Evolutionary conservation across 2,888 invertebrate species (phyloP).

Genomic region (Megastigmus dorsalis): DNA sequence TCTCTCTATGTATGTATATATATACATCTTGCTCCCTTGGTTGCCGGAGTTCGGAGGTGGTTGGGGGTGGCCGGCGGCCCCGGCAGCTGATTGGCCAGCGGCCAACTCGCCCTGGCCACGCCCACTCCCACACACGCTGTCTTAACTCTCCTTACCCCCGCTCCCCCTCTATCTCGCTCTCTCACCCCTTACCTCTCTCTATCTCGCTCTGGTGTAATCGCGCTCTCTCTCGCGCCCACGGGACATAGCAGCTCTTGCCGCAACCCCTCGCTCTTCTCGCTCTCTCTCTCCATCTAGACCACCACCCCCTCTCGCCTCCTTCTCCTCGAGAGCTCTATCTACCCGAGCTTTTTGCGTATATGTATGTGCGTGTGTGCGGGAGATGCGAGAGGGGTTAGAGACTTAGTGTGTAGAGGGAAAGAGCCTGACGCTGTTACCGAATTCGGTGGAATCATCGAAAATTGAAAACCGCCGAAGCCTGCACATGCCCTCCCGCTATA

Average conservation of each 20-base stretch:
- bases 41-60: slow-evolving; percentile 63
- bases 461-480: slow-evolving; percentile 67
- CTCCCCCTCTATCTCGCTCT: slow-evolving; percentile 56
- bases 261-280: slow-evolving; percentile 28
- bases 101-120: slow-evolving; percentile 72
- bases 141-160: slow-evolving; percentile 68
- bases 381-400: background rate
- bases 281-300: background rate
- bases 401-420: too few species aligned
- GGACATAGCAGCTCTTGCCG: slow-evolving; percentile 46
- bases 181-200: slow-evolving; percentile 36
- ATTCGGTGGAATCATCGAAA: slow-evolving; percentile 74
- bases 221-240: slow-evolving; percentile 53
- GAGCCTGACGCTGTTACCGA: slow-evolving; percentile 67
- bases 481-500: slow-evolving; percentile 20
- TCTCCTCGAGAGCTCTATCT: too few species aligned
- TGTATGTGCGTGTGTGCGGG: background rate
- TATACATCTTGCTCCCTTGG: background rate
- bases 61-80: slow-evolving; percentile 72
- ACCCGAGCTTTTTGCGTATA: too few species aligned
- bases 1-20: too few species aligned
- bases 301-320: too few species aligned
- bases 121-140: slow-evolving; percentile 75
- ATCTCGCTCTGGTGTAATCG: slow-evolving; percentile 57
- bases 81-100: slow-evolving; percentile 73